Percentiles rank a stretch among this genome's conserved stretches.
Conservation (phyloP, 2,797 vertebrate genomes). For the Anableps anableps region DNA sequence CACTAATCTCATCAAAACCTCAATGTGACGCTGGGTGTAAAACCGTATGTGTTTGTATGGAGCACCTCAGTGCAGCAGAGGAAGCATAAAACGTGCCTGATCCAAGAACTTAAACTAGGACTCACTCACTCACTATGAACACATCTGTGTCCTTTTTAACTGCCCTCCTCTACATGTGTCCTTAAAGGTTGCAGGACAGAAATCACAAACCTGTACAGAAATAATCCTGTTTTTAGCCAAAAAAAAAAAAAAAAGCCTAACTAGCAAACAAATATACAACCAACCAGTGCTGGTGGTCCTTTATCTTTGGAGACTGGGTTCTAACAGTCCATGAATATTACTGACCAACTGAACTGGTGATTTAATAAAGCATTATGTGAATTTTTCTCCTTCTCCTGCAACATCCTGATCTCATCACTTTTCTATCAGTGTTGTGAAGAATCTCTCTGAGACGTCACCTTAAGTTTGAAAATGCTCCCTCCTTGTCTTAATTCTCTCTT, state of each 20-base stretch:
- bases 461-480: slow-evolving; percentile 63
- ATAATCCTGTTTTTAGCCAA: slow-evolving; percentile 53
- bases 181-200: slow-evolving; percentile 61
- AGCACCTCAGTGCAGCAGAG: slow-evolving; percentile 57
- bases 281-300: slow-evolving; percentile 30
- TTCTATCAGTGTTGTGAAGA: slow-evolving; percentile 80
- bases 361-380: slow-evolving; percentile 30
- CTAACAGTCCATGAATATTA: slow-evolving; percentile 76
- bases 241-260: slow-evolving; percentile 59
- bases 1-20: slow-evolving; percentile 54
- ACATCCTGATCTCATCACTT: slow-evolving; percentile 58
- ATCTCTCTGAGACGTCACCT: slow-evolving; percentile 42
- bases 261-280: slow-evolving; percentile 62
- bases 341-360: slow-evolving; percentile 82
- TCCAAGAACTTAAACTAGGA: slow-evolving; percentile 78
- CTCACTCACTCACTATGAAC: slow-evolving; percentile 24
- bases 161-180: slow-evolving; percentile 82
- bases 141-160: slow-evolving; percentile 68
- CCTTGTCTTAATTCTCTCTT: slow-evolving; percentile 65
- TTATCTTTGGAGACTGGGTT: slow-evolving; percentile 71
- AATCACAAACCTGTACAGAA: slow-evolving; percentile 10
- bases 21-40: slow-evolving; percentile 21
- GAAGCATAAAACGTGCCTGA: slow-evolving; percentile 83
- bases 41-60: slow-evolving; percentile 58
- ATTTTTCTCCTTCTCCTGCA: slow-evolving; percentile 15